Evolutionary conservation across 2,797 vertebrate genomes (phyloP).

Genomic region (Acanthurus tractus): DNA sequence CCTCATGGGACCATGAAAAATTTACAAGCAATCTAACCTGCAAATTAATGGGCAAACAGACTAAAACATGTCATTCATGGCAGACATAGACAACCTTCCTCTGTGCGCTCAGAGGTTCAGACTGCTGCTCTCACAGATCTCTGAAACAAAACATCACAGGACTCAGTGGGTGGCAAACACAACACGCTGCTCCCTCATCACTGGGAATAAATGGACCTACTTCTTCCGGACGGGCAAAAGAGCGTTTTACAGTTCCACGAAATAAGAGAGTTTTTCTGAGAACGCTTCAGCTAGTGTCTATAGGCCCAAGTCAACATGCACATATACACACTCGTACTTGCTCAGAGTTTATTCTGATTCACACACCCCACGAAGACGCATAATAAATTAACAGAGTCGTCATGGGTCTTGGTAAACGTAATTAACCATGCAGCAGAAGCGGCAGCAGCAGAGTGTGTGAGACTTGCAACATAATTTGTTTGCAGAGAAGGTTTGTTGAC

Average conservation of each 20-base stretch:
- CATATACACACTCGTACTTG: background rate
- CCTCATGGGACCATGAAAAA: too few relatives aligned
- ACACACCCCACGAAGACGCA: background rate
- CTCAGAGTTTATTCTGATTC: background rate
- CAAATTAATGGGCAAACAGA: too few relatives aligned
- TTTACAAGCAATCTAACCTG: too few relatives aligned
- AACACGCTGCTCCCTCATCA: slow-evolving; percentile 53
- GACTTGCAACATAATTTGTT: slow-evolving; percentile 24
- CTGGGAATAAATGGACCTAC: slow-evolving; percentile 60
- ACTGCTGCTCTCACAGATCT: slow-evolving; percentile 45
- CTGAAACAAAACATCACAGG: slow-evolving; percentile 36
- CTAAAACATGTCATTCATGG: background rate
- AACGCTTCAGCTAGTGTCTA: slow-evolving; percentile 42
- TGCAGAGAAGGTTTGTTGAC: slow-evolving; percentile 26
- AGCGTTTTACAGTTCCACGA: slow-evolving; percentile 56
- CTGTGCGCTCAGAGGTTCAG: slow-evolving; percentile 32
- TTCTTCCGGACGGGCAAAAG: slow-evolving; percentile 46
- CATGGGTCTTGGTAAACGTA: slow-evolving; percentile 4
- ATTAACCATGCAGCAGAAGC: slow-evolving; percentile 18
- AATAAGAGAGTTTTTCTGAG: slow-evolving; percentile 58
- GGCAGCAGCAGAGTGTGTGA: slow-evolving; percentile 8
- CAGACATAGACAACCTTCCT: slow-evolving; percentile 13
- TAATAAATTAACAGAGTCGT: slow-evolving; percentile 20
- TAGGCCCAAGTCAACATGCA: slow-evolving; percentile 15
- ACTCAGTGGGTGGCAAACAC: slow-evolving; percentile 59